Evolutionary conservation across 2,888 invertebrate genomes (phyloP), one percentile per base, ranked within the genome.

Genomic region (Agonopterix alstromeriana): DNA sequence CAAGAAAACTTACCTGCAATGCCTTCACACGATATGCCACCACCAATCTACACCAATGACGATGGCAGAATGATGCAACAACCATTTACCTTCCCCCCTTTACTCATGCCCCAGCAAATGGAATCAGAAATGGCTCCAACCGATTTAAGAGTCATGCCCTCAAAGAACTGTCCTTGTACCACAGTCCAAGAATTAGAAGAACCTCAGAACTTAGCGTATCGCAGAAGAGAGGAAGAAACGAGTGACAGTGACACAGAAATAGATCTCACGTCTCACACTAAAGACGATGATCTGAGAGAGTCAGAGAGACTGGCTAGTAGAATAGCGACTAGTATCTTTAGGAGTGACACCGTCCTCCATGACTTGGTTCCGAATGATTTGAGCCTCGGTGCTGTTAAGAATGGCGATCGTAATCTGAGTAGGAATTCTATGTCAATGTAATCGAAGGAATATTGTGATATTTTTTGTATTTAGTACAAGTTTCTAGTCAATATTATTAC

Each of bases 191-290:
- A 49, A 3, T 56, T 63, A 48, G 70, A 73, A 38, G 77, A 85
- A 43, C 87, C 84, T 0, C 83, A 86, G 49, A 84, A 88, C 52
- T 60, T 87, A 48, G 85, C 85, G 1, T 87, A 82, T 50, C 73
- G 77, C 35, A 70, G 70, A 8, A 70, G 69, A 4, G 72, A 73
- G 0, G 73, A 72, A 49, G 79, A 80, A 14, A 66, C 69, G 8
- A 88, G 87, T 50, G 89, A 89, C 41, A 86, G 81, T 49, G 89
- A 89, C 50, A 70, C 89, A 1, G 89, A 89, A 67, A 89, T 89
- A 43, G 89, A 89, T 72, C 70, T 89, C 2, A 89, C 89, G 0
- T 89, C 89, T 8, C 87, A 89, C 55, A 86, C 87, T 0, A 89
- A 84, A 67, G 89, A 89, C 46, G 89, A 89, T 45, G 84, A 86